Evolutionary conservation across 1,140 invertebrate genomes (phyloP), one percentile per base, ranked within the genome.

Genomic region (Pinna nobilis): DNA sequence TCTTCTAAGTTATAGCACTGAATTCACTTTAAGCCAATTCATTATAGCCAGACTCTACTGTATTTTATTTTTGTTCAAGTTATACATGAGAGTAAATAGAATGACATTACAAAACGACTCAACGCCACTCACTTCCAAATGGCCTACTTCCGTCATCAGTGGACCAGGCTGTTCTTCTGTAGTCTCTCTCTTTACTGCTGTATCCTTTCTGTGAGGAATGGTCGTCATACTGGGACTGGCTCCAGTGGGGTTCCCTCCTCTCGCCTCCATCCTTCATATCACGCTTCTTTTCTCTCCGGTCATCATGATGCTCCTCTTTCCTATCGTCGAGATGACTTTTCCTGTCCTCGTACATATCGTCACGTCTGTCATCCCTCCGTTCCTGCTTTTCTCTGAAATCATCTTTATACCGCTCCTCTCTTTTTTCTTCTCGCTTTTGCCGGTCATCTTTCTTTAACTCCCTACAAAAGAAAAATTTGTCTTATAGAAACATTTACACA

Each of bases 271-370:
- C 44, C 28, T 30, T 37, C 41, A 41, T 51, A 51, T 65, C 59
- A 20, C 28, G 18, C 23, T 53, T 67, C 6, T 20, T 18, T 50
- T 68, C 63, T 59, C 37, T 65, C 28, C 70, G 64, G 32, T 64
- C 60, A 20, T 63, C 59, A 44, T 63, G 28, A 13, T 28, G 35
- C 28, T 63, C 59, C 39, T 44, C 39, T n/a, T n/a, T 44, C n/a
- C 9, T 44, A n/a, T 44, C 39, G 9, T 11, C n/a, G 9, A 9
- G 9, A 9, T 44, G 39, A 11, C 39, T 44, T 44, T n/a, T n/a
- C n/a, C 39, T 44, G n/a, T 44, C 39, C n/a, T 44, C 39, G 9
- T 44, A 47, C 70, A 13, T 74, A 77, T 70, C 66, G 70, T 67
- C 44, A 69, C 25, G 28, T 76, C 66, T 69, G 68, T 60, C 44